These are phyloP conservation scores for Acropternis orthonyx DNA, from an alignment of 2,797 vertebrate genomes.

Conservation along the genomic window DNA sequence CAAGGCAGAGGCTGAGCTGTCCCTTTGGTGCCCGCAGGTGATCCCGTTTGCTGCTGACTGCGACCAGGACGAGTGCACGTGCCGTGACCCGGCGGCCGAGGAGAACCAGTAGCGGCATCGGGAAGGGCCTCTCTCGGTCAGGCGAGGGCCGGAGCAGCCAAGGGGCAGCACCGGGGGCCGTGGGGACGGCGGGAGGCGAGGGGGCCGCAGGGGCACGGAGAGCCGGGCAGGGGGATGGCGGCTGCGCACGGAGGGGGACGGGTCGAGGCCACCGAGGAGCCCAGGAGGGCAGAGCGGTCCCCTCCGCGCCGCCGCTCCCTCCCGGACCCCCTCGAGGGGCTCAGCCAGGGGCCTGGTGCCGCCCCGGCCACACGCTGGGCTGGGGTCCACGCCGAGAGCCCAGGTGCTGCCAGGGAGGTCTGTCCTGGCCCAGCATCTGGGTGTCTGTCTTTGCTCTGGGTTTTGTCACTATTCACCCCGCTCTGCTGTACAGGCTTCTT, in stretches of 20 bases:
- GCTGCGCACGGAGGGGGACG: rapidly evolving
- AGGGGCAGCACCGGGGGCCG: not conserved
- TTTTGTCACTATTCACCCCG: conserved; percentile 46
- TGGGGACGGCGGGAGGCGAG: rapidly evolving
- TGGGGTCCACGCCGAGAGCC: not conserved
- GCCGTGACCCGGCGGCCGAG: conserved; percentile 91
- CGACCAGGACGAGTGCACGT: conserved; percentile 92
- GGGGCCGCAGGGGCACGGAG: not conserved
- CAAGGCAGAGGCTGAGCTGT: not conserved
- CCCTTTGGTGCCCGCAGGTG: conserved; percentile 77
- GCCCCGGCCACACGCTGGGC: not conserved
- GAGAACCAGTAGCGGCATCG: conserved; percentile 84
- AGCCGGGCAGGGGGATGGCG: not conserved
- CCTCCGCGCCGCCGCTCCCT: not conserved
- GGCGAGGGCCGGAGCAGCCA: not conserved
- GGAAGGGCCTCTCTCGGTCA: not conserved
- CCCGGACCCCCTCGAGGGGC: not conserved
- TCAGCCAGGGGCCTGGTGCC: not conserved
- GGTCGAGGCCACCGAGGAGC: not conserved
- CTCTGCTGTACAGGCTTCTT: conserved; percentile 69
- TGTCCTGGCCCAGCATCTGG: not conserved
- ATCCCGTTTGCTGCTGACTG: conserved; percentile 94
- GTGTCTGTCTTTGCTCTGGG: conserved; percentile 21
- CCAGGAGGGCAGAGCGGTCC: not conserved
- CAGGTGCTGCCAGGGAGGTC: not conserved